Evolutionary conservation across 2,888 invertebrate species (phyloP).

Genomic region (Diaperis boleti): DNA sequence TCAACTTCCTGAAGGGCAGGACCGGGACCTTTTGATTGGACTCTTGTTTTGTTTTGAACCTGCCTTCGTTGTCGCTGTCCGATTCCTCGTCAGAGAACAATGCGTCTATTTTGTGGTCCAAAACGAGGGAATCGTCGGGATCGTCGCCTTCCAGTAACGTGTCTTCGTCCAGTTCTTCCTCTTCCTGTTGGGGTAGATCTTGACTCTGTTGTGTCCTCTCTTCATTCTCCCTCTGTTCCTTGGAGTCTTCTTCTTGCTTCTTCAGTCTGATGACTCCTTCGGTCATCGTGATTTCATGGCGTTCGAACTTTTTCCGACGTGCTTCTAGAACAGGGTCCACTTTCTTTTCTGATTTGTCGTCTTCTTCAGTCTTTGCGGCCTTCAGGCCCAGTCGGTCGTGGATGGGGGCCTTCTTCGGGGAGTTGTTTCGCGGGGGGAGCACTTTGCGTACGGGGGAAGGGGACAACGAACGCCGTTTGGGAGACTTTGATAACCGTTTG

Average conservation of each 20-base stretch:
- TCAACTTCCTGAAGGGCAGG: constrained; percentile 51
- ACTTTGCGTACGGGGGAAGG: constrained; percentile 43
- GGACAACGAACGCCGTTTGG: constrained; percentile 45
- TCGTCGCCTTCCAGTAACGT: constrained; percentile 51
- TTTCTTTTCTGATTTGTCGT: constrained; percentile 31
- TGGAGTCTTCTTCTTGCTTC: constrained; percentile 43
- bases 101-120: constrained; percentile 59
- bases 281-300: constrained; percentile 65
- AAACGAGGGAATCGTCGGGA: constrained; percentile 54
- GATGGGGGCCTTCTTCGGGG: constrained; percentile 31
- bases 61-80: constrained; percentile 63
- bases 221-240: constrained; percentile 46
- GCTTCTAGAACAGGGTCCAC: constrained; percentile 68
- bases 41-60: constrained; percentile 58
- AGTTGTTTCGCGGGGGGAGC: constrained; percentile 16
- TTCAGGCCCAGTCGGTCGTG: constrained; percentile 37
- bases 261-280: constrained; percentile 68
- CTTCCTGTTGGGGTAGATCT: too few relatives aligned
- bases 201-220: too few relatives aligned
- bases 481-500: constrained; percentile 38
- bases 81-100: constrained; percentile 65
- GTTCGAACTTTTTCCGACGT: constrained; percentile 69
- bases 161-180: constrained; percentile 51
- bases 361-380: constrained; percentile 12
- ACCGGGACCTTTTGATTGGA: constrained; percentile 45